Evolutionary conservation across 2,797 vertebrate species (phyloP), one percentile per base, ranked within the genome.

Genomic region (Silurus lanzhouensis): DNA sequence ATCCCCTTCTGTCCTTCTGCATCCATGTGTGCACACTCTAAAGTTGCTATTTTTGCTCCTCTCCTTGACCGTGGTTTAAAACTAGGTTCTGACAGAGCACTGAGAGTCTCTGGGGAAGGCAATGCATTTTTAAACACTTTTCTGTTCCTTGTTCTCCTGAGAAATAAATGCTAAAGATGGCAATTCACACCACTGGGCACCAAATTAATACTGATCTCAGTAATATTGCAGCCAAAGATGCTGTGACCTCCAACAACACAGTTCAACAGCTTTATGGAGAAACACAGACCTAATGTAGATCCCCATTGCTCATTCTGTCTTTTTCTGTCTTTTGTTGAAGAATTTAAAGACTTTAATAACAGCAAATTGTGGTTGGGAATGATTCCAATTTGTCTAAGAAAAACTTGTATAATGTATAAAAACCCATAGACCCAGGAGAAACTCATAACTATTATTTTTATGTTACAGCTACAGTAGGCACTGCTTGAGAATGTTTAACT

Each of bases 61-160:
- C 79, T 82, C 79, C 48, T 82, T 83, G 67, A 80, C 74, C 19
- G 27, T 20, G 81, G 64, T 71, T 74, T 38, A 46, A 60, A 71
- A 46, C 31, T 81, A 71, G 79, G 14, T 66, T 55, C 66, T 57
- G 68, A 66, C 58, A 67, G 46, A 86, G 82, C 68, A 44, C 82
- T n/a, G 76, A 58, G 1, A 55, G 77, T 46, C 67, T 83, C 82
- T 58, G 7, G 77, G 70, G 85, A 9, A 83, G 63, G 67, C 44
- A 44, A 81, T 81, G 78, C 82, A 84, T 83, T 81, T 89, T 86
- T 83, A 86, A 86, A 85, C 83, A 88, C 85, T 46, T 71, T 89
- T 84, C 63, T 84, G 77, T 70, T 81, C 82, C 79, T 67, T 31
- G 52, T 46, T 84, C 82, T 71, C 85, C 25, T 68, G 80, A 58